Conservation (phyloP, 2,888 invertebrate genomes). For the Drosophila nr. perissopoda region DNA sequence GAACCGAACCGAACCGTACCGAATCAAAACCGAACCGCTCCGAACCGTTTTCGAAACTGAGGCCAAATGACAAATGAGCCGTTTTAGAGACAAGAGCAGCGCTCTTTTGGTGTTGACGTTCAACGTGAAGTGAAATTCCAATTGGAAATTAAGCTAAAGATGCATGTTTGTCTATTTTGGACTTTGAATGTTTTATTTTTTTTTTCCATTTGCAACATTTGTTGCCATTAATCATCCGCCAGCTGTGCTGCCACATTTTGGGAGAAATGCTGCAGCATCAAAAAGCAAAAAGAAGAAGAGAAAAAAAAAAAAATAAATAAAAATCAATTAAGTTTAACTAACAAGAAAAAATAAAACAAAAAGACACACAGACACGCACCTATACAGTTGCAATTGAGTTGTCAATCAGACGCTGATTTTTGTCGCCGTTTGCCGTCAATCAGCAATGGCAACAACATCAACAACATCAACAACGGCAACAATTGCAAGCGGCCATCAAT, state of each 20-base stretch:
- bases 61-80: slow-evolving; percentile 70
- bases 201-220: slow-evolving; percentile 69
- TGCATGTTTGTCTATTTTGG: slow-evolving; percentile 68
- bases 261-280: slow-evolving; percentile 28
- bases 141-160: slow-evolving; percentile 70
- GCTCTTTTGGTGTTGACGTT: neutral
- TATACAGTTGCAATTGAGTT: slow-evolving; percentile 74
- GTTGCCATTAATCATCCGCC: slow-evolving; percentile 80
- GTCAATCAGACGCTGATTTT: slow-evolving; percentile 79
- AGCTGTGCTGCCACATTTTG: slow-evolving; percentile 28
- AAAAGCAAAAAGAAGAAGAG: neutral
- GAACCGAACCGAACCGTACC: neutral
- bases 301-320: slow-evolving; percentile 40
- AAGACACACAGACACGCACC: slow-evolving; percentile 19
- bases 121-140: slow-evolving; percentile 57
- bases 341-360: slow-evolving; percentile 21
- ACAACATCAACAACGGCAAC: slow-evolving; percentile 48
- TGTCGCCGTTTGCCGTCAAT: slow-evolving; percentile 76
- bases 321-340: slow-evolving; percentile 72
- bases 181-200: slow-evolving; percentile 49
- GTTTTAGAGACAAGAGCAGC: slow-evolving; percentile 55
- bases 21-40: neutral
- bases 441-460: slow-evolving; percentile 54
- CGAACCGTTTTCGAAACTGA: neutral
- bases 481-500: slow-evolving; percentile 76